phyloP scores from a whole-genome alignment of 2,888 invertebrate genomes.

The Balanococcus diminutus region DNA sequence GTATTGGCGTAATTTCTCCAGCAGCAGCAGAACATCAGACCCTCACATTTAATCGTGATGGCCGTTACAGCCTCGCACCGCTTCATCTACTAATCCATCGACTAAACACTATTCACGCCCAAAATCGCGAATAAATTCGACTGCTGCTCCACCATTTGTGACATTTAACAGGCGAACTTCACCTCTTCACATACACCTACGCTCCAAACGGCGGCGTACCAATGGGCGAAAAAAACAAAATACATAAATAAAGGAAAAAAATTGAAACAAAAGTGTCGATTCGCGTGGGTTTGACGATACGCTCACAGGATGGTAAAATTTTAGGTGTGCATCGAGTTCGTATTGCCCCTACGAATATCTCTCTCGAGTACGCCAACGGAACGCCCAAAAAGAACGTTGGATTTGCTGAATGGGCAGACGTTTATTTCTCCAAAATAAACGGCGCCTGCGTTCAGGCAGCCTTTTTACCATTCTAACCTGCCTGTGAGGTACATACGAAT shows the following conservation, averaged over 20 bases:
- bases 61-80: no score
- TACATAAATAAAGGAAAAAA: not conserved
- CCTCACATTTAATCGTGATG: no score
- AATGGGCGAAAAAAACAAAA: not conserved
- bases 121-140: not conserved
- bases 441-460: conserved; percentile 37
- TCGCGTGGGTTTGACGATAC: not conserved
- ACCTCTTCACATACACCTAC: not conserved
- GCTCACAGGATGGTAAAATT: not conserved
- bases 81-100: no score
- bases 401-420: conserved; percentile 45
- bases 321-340: not conserved
- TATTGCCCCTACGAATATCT: conserved; percentile 51
- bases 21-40: no score
- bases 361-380: conserved; percentile 36
- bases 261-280: not conserved
- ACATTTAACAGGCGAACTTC: not conserved
- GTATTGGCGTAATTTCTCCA: not conserved
- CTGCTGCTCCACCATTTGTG: not conserved
- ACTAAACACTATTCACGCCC: no score
- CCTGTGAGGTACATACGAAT: conserved; percentile 12
- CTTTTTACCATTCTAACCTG: not conserved
- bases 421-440: conserved; percentile 31
- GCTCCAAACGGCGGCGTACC: not conserved
- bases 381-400: conserved; percentile 45